A percentile compares a stretch with the other conserved stretches of the same genome.
These are phyloP conservation scores for Cybosia mesomella DNA, from an alignment of 2,888 invertebrate species.

Conservation along the genomic window DNA sequence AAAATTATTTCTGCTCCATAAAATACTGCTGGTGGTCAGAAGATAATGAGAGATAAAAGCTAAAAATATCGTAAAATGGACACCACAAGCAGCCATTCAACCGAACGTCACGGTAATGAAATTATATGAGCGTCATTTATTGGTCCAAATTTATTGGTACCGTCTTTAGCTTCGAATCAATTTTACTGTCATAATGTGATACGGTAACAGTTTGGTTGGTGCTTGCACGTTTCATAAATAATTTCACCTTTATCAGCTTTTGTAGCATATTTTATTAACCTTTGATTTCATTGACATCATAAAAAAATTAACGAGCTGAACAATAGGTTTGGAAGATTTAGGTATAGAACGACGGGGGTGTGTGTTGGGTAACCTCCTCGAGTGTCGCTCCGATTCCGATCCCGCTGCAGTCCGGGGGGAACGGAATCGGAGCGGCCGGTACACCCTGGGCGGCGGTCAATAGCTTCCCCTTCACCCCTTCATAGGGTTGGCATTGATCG, in stretches of 20 bases:
- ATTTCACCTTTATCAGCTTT: conserved; percentile 4
- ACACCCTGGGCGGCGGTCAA: too few relatives aligned
- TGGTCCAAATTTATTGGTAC: conserved; percentile 32
- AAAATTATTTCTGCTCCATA: background rate
- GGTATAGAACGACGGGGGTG: too few relatives aligned
- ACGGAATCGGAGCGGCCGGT: too few relatives aligned
- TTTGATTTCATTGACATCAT: background rate
- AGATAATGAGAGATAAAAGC: conserved; percentile 6
- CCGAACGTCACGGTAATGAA: conserved; percentile 33
- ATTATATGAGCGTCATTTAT: conserved; percentile 44
- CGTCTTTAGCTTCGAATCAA: conserved; percentile 33
- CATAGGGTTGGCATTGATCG: too few relatives aligned
- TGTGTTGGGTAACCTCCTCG: too few relatives aligned
- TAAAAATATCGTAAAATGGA: conserved; percentile 22
- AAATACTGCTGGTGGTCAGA: background rate
- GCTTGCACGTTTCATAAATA: conserved; percentile 1
- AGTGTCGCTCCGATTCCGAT: too few relatives aligned
- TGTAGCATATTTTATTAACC: background rate
- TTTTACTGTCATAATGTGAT: conserved; percentile 29
- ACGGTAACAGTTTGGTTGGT: conserved; percentile 3
- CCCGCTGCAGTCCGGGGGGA: too few relatives aligned
- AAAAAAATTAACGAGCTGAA: background rate
- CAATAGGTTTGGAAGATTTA: too few relatives aligned
- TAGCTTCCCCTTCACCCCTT: too few relatives aligned
- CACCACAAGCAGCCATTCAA: conserved; percentile 14